Evolutionary conservation across 2,113 vertebrate genomes (phyloP).

Genomic region (Uria aalge): DNA sequence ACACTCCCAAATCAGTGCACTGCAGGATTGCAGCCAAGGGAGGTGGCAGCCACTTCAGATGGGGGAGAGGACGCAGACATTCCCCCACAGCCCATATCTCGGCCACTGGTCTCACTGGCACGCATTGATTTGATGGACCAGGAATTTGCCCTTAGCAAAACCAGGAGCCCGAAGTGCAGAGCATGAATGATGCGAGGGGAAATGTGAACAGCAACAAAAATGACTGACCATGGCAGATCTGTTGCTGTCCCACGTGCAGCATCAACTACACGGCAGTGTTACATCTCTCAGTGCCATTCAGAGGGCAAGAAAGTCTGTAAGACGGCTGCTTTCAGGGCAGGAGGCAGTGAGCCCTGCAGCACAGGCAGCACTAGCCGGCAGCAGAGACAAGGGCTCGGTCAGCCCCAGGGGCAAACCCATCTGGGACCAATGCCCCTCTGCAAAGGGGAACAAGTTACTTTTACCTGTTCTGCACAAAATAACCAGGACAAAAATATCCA

Average conservation of each 20-base stretch:
- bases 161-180: accelerated
- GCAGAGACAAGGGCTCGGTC: neutral
- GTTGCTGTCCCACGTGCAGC: accelerated
- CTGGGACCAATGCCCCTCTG: neutral
- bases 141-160: neutral
- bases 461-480: neutral
- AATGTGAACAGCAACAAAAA: neutral
- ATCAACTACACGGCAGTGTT: neutral
- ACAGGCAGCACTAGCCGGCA: accelerated
- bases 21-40: accelerated
- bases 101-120: neutral
- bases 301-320: neutral
- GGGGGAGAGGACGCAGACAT: neutral
- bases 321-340: accelerated
- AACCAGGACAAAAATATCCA: neutral
- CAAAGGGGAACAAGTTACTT: neutral
- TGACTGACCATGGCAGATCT: neutral
- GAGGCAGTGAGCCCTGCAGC: neutral
- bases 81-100: accelerated
- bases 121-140: neutral
- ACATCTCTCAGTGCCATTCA: accelerated
- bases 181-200: neutral
- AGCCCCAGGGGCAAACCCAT: neutral
- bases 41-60: neutral
- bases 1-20: neutral